Evolutionary conservation across 1,140 invertebrate genomes (phyloP), one percentile per base, ranked within the genome.

Genomic region (Halesus radiatus): DNA sequence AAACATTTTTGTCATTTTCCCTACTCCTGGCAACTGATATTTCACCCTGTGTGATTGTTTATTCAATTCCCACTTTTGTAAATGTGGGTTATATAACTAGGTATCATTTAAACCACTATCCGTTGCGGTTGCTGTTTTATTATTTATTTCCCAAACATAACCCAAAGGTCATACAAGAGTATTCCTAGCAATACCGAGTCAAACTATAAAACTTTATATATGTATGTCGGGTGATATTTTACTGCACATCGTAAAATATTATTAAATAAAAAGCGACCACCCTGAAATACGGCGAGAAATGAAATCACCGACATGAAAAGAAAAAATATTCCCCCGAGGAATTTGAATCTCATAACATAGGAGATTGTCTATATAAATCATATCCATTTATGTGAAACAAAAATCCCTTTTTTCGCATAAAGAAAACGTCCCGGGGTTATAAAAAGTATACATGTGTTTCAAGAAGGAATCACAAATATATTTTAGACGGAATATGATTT

Each of bases 341-440:
- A 75, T 75, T 75, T 75, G 72, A 75, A 75, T 75, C 58, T 58
- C 72, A 18, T 75, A 75, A 75, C 72, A 75, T 56, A 75, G 60
- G 53, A 75, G 72, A 75, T 75, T 75, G 72, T 75, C 72, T 56
- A 26, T 75, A 75, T 75, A 75, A 75, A 75, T 75, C 72, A 75
- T 58, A 75, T n/a, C 52, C 72, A 75, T 75, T 75, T 75, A 75
- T 60, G 72, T 58, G 72, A 75, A 75, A 75, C 72, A 75, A 75
- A 75, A 75, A 75, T 75, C 72, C 54, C 50, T 75, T 75, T 75
- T 58, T 75, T 10, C 26, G 13, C 29, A 75, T 58, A 72, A 72
- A 50, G 50, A 72, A 72, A 72, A 2, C 45, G 37, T 53, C 68
- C 68, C 45, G 8, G 68, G 68, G 37, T 72, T 53, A 53, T 53